Conservation (phyloP, 1,140 invertebrate genomes). For the Neodiprion lecontei region DNA sequence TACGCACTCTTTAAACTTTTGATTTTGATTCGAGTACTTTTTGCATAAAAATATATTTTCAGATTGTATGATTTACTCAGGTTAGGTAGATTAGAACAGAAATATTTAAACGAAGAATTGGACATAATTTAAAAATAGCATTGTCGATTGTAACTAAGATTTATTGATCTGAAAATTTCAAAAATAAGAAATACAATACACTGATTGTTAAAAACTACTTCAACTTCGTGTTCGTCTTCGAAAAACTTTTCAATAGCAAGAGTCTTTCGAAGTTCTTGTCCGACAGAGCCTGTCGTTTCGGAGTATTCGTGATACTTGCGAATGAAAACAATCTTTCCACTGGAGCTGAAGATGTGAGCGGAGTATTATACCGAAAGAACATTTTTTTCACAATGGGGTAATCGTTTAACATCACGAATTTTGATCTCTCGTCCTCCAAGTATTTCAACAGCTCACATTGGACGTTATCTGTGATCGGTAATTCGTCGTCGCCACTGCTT, state of each 20-base stretch:
- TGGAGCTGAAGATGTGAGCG: conserved; percentile 15
- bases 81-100: too few species aligned
- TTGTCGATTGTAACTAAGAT: background rate
- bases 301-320: conserved; percentile 13
- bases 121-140: background rate
- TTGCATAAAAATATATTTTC: background rate
- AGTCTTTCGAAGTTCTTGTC: conserved; percentile 14
- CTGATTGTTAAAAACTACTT: background rate
- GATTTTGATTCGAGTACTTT: conserved; percentile 3
- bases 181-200: background rate
- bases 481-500: too few species aligned
- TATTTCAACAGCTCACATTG: background rate
- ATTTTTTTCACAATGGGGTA: background rate
- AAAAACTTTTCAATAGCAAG: conserved; percentile 14
- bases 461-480: too few species aligned
- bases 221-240: conserved; percentile 5
- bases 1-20: too few species aligned
- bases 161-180: background rate
- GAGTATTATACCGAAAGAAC: conserved; percentile 16
- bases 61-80: background rate
- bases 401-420: conserved; percentile 13
- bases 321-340: conserved; percentile 16
- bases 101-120: too few species aligned
- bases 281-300: conserved; percentile 13
- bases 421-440: conserved; percentile 7